Percentiles rank a stretch among this genome's conserved stretches.
Evolutionary conservation across 2,888 invertebrate genomes (phyloP).

Genomic region (Lasioglossum villosulum): DNA sequence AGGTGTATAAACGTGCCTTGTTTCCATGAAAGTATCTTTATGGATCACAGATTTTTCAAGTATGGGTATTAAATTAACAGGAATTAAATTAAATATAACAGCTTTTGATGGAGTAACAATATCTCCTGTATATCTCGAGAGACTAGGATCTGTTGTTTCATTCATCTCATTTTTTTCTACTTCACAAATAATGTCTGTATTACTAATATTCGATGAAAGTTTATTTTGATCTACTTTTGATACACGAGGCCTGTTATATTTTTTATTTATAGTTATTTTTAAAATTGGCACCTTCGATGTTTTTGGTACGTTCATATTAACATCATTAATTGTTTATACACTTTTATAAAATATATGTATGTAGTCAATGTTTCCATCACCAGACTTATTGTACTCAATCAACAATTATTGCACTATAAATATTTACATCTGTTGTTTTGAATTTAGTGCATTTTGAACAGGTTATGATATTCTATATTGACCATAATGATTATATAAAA

Average conservation of each 20-base stretch:
- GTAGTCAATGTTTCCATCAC: neutral
- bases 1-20: neutral
- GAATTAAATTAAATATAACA: slow-evolving; percentile 14
- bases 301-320: neutral
- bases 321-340: neutral
- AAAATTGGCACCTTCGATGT: slow-evolving; percentile 35
- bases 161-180: neutral
- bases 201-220: neutral
- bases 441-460: neutral
- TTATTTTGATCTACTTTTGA: neutral
- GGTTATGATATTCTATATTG: neutral
- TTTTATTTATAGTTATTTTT: slow-evolving; percentile 45
- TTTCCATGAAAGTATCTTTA: neutral
- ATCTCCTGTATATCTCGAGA: neutral
- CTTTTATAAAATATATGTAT: neutral
- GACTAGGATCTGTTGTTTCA: neutral
- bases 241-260: slow-evolving; percentile 10
- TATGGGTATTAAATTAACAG: neutral
- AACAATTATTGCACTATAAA: too few relatives aligned
- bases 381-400: neutral
- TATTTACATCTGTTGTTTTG: too few relatives aligned
- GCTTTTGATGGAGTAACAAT: neutral
- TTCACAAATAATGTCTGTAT: neutral
- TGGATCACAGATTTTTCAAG: slow-evolving; percentile 8
- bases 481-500: neutral